A percentile compares a stretch with the other conserved stretches of the same genome.
Evolutionary conservation across 2,888 invertebrate genomes (phyloP).

Genomic region (Troilus luridus): DNA sequence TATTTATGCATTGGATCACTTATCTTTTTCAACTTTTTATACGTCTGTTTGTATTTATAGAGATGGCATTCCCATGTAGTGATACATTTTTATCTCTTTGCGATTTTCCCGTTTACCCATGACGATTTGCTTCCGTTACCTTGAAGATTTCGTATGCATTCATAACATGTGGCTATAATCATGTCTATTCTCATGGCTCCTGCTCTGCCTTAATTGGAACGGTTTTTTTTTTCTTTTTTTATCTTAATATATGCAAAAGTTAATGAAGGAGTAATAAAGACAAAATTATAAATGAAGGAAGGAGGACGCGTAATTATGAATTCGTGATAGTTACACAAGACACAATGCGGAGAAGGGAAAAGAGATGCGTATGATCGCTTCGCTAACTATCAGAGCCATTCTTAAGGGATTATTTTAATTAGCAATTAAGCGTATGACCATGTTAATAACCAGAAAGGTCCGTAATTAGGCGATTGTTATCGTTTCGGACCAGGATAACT

Average conservation of each 20-base stretch:
- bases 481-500: neutral
- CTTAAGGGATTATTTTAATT: conserved; percentile 20
- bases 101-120: conserved; percentile 10
- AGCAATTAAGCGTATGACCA: neutral
- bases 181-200: conserved; percentile 48
- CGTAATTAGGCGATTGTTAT: conserved; percentile 6
- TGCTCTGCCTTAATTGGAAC: conserved; percentile 40
- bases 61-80: neutral
- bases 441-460: neutral
- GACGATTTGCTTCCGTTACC: neutral
- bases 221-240: neutral
- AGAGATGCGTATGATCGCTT: conserved; percentile 58
- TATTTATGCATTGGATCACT: no score
- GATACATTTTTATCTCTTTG: neutral
- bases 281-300: conserved; percentile 53
- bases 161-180: neutral
- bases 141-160: neutral
- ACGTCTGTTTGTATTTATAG: neutral
- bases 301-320: conserved; percentile 52
- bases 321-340: conserved; percentile 54
- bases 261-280: conserved; percentile 55
- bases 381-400: neutral
- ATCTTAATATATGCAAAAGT: conserved; percentile 52
- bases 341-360: conserved; percentile 62
- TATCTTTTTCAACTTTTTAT: neutral